Evolutionary conservation across 1,140 invertebrate genomes (phyloP), one percentile per base, ranked within the genome.

Genomic region (Heliconius hermathena): DNA sequence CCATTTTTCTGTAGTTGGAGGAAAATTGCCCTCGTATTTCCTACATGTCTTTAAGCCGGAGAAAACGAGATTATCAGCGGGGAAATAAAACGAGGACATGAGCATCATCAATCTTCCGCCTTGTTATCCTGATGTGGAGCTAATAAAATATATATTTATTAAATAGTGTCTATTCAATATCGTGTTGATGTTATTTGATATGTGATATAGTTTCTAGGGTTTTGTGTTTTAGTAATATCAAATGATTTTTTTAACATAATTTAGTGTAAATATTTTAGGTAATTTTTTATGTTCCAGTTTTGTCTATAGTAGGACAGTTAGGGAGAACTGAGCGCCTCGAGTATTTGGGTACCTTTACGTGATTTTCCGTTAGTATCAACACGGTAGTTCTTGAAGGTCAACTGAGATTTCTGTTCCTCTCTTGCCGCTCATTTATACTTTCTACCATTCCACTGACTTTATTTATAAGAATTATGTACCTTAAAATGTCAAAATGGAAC

Each of bases 21-120:
- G 91, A 93, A 91, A 92, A 93, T 92, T 93, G 89, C 88, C 87
- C 86, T 90, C 91, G 89, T 91, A 92, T 93, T 93, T 93, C 88
- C 89, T 90, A 91, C 91, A 91, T 93, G 90, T 92, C 90, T 90
- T 91, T 92, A 91, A 92, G 90, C 88, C 85, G 88, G 88, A 92
- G 90, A 93, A 90, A 92, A 91, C 90, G 88, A 93, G 91, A 93
- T 94, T 94, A 94, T 94, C 90, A 86, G 88, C 88, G 89, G 89
- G 88, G 88, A 92, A 91, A 93, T 91, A 91, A 93, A 93, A 90
- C 88, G 88, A 92, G 91, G 88, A 91, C 90, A 91, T 83, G 86
- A 89, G 89, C 86, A 89, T 90, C 90, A 93, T 93, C 90, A 93
- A 92, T 93, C 91, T 92, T 82, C 36, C 70, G 52, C 60, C 82